Conservation (phyloP, 2,113 vertebrate genomes). For the Bubo bubo region DNA sequence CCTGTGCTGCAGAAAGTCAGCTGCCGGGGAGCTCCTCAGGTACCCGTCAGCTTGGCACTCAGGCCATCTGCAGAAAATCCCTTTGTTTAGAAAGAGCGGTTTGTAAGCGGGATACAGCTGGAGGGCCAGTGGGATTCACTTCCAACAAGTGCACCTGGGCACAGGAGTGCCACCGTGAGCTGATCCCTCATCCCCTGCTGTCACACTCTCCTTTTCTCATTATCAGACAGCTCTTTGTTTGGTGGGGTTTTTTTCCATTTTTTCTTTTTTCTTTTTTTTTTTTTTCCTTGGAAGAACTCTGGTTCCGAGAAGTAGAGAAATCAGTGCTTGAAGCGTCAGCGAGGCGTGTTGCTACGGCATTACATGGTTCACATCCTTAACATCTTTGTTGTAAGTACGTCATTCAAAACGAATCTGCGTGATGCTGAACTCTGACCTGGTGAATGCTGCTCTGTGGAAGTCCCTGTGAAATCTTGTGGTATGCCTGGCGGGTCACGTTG, state of each 20-base stretch:
- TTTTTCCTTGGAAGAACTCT: not conserved
- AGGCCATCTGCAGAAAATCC: not conserved
- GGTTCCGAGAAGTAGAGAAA: not conserved
- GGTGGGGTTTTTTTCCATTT: too few species aligned
- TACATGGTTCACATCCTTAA: not conserved
- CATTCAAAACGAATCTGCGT: not conserved
- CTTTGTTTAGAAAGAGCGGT: not conserved
- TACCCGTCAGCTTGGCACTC: not conserved
- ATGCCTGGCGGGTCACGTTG: not conserved
- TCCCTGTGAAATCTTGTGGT: slow-evolving; percentile 3
- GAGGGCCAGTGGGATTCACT: not conserved
- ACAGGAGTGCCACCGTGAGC: not conserved
- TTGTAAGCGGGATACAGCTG: not conserved
- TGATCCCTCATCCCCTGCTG: not conserved
- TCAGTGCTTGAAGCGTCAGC: not conserved
- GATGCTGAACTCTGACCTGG: slow-evolving; percentile 40
- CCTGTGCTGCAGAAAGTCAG: not conserved
- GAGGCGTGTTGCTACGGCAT: not conserved
- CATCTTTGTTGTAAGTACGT: not conserved
- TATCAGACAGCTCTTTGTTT: not conserved
- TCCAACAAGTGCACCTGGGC: not conserved
- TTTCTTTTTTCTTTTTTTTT: too few species aligned
- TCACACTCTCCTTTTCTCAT: not conserved
- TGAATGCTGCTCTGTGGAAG: slow-evolving; percentile 3
- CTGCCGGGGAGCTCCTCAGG: accelerated